Conservation (phyloP, 2,888 invertebrate genomes). For the Trypoxylon attenuatum region DNA sequence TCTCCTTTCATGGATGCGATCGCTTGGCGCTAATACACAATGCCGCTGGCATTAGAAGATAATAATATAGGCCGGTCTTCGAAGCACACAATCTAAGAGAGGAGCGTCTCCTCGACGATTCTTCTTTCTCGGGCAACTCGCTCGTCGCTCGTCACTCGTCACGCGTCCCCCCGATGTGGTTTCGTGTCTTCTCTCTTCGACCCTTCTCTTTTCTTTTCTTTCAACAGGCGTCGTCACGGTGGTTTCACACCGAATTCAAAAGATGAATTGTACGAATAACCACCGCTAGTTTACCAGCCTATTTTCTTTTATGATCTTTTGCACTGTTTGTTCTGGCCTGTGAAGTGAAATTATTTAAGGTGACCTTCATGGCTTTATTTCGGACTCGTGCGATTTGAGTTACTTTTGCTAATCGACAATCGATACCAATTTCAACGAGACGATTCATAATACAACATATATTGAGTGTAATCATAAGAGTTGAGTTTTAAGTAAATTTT, state of each 20-base stretch:
- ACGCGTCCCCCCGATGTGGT: conserved; percentile 47
- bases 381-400: too few relatives aligned
- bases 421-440: too few relatives aligned
- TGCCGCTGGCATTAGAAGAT: conserved; percentile 50
- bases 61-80: conserved; percentile 45
- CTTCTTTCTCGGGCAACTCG: conserved; percentile 9
- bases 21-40: conserved; percentile 38
- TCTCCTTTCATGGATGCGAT: conserved; percentile 37
- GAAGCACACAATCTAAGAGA: conserved; percentile 20
- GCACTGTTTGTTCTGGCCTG: too few relatives aligned
- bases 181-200: conserved; percentile 39
- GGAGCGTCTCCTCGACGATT: conserved; percentile 4
- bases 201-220: not conserved
- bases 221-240: conserved; percentile 43
- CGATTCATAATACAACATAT: too few relatives aligned
- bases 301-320: too few relatives aligned
- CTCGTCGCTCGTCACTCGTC: conserved; percentile 18
- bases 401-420: too few relatives aligned
- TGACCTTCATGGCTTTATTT: too few relatives aligned
- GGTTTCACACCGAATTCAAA: conserved; percentile 42
- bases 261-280: too few relatives aligned
- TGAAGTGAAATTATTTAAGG: too few relatives aligned
- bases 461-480: too few relatives aligned
- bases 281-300: too few relatives aligned
- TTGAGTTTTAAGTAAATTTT: too few relatives aligned